Evolutionary conservation across 30 jellyfish, hydroid and myxozoan genomes (phyloP).

Genomic region (Hydractinia symbiolongicarpus): DNA sequence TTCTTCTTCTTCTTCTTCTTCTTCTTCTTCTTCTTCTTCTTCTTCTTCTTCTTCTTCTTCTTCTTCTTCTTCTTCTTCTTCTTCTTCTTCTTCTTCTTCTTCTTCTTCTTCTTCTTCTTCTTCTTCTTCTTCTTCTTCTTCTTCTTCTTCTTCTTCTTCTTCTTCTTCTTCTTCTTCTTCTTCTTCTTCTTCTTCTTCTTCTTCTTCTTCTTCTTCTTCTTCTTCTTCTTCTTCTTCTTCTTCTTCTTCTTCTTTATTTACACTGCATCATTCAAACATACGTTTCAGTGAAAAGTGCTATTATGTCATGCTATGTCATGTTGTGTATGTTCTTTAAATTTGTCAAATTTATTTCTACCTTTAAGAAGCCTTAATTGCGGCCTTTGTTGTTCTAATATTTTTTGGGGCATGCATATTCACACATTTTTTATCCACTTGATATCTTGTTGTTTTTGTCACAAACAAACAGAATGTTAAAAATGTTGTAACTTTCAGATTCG

Average conservation of each 20-base stretch:
- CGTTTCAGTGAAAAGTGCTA: too few relatives aligned
- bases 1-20: conserved; percentile 10
- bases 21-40: conserved; percentile 11
- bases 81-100: conserved; percentile 11
- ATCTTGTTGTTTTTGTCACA: too few relatives aligned
- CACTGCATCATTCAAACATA: too few relatives aligned
- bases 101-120: conserved; percentile 11
- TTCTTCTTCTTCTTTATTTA: background rate
- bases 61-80: conserved; percentile 10
- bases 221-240: conserved; percentile 11
- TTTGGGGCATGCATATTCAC: too few relatives aligned
- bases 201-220: conserved; percentile 11
- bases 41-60: conserved; percentile 11
- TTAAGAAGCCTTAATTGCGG: too few relatives aligned
- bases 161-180: conserved; percentile 11
- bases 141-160: conserved; percentile 11
- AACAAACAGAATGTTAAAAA: too few relatives aligned
- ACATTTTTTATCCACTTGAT: too few relatives aligned
- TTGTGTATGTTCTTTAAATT: too few relatives aligned
- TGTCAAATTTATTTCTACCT: too few relatives aligned
- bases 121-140: conserved; percentile 10
- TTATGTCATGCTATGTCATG: too few relatives aligned
- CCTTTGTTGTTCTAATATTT: too few relatives aligned
- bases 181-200: conserved; percentile 10
- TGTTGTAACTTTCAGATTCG: too few relatives aligned